phyloP scores from a whole-genome alignment of 2,113 vertebrate species.

The Oxyruncus cristatus region DNA sequence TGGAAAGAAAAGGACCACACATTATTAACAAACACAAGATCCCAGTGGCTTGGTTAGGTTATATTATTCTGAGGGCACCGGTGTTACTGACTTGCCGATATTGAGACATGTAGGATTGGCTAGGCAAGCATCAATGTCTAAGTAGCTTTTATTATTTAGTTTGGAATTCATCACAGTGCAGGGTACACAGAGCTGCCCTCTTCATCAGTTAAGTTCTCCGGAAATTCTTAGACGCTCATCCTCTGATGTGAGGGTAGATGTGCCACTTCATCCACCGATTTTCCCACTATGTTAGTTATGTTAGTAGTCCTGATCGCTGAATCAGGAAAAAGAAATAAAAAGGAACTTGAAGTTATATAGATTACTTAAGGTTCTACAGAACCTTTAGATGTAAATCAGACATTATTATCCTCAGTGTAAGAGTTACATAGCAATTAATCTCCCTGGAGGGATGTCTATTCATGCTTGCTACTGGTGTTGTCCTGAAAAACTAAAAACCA shows the following conservation, averaged over 20 bases:
- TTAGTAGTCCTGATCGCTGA: conserved; percentile 59
- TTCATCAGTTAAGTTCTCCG: conserved; percentile 1
- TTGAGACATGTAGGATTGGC: conserved; percentile 11
- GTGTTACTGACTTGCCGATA: conserved; percentile 20
- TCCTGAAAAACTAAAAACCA: background rate
- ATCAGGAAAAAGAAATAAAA: conserved; percentile 51
- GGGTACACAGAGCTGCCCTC: conserved; percentile 18
- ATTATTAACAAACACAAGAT: background rate
- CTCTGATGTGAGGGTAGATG: background rate
- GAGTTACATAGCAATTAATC: background rate
- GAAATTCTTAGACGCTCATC: conserved; percentile 16
- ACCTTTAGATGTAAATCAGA: conserved; percentile 9
- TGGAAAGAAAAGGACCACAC: conserved; percentile 62
- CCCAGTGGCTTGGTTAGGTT: background rate
- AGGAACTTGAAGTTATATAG: conserved; percentile 1
- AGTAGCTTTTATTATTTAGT: conserved; percentile 47
- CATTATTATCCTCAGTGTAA: background rate
- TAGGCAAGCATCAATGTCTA: conserved; percentile 33
- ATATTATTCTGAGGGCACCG: background rate
- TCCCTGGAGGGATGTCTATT: background rate
- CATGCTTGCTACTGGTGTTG: background rate
- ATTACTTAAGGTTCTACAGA: conserved; percentile 1
- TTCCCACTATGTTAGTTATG: conserved; percentile 61
- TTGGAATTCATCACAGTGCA: conserved; percentile 47
- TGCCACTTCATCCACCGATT: conserved; percentile 37